Evolutionary conservation across 2,113 vertebrate genomes (phyloP).

Genomic region (Trematomus loennbergii): DNA sequence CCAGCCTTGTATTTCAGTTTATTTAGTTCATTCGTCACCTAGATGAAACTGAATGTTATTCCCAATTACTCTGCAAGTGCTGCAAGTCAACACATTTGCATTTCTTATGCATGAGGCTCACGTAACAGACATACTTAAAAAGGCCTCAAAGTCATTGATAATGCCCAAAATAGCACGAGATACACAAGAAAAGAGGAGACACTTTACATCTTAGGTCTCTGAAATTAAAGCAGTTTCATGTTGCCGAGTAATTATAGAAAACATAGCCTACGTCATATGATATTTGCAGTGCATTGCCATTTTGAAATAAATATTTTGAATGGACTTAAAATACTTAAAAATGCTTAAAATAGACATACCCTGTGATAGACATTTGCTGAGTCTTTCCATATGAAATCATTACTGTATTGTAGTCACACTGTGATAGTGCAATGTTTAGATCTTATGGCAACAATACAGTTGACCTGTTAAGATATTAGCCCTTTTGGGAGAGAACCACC

Average conservation of each 20-base stretch:
- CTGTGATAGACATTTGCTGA: too few relatives aligned
- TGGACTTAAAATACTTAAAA: background rate
- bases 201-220: background rate
- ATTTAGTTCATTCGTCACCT: slow-evolving; percentile 92
- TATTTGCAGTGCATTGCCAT: slow-evolving; percentile 1
- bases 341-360: background rate
- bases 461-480: background rate
- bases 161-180: slow-evolving; percentile 18
- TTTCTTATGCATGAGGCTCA: background rate
- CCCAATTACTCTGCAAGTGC: background rate
- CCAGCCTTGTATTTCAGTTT: slow-evolving; percentile 97
- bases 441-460: background rate
- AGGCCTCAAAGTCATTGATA: slow-evolving; percentile 12
- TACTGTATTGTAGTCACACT: too few relatives aligned
- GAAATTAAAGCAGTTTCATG: background rate
- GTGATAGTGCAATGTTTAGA: background rate
- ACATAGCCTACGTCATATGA: background rate
- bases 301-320: background rate
- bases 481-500: background rate
- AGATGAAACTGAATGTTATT: slow-evolving; percentile 37
- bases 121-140: slow-evolving; percentile 7
- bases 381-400: background rate
- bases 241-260: background rate
- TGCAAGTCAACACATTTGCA: background rate
- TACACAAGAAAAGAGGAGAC: background rate